Evolutionary conservation across 1,140 invertebrate species (phyloP), one percentile per base, ranked within the genome.

Genomic region (Himalopsyche phryganea): DNA sequence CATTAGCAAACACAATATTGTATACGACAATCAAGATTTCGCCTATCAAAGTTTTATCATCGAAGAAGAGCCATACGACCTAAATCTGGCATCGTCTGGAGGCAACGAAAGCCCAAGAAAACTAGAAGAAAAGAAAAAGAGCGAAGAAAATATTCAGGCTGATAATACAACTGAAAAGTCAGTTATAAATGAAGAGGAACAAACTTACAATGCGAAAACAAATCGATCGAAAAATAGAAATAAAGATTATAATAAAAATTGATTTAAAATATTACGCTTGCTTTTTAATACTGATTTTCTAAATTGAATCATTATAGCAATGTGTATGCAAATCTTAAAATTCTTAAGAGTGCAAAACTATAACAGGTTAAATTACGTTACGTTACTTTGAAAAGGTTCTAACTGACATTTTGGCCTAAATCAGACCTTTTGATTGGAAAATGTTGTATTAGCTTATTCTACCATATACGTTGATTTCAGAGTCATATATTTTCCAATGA

Each of bases 81-180:
- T 63, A 6, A 63, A 47, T 48, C 36, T 63, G 47, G 60, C 60
- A 19, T 62, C 60, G 5, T 62, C 60, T 9, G 60, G 60, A 6
- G 60, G 60, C 6, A 62, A 62, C 17, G 38, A 58, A 17, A 23
- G 41, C 32, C 60, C 60, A 51, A 47, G 19, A 9, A 14, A 40
- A 11, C 4, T 13, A 40, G 15, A 40, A 40, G 15, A 40, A 3
- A 11, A 11, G 15, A 40, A 40, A 3, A 40, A n/a, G 11, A 40
- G 11, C n/a, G 15, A 40, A 13, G 38, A 40, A 40, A 15, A 40
- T n/a, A 40, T 6, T 13, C 15, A 40, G 3, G 4, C 38, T 40
- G 38, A 40, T n/a, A 40, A 40, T 5, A n/a, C 5, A 5, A 40
- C 38, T n/a, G n/a, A 40, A 4, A 40, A 40, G 5, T 5, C 38